Evolutionary conservation across 2,888 invertebrate species (phyloP).

Genomic region (Malthinus seriepunctatus): DNA sequence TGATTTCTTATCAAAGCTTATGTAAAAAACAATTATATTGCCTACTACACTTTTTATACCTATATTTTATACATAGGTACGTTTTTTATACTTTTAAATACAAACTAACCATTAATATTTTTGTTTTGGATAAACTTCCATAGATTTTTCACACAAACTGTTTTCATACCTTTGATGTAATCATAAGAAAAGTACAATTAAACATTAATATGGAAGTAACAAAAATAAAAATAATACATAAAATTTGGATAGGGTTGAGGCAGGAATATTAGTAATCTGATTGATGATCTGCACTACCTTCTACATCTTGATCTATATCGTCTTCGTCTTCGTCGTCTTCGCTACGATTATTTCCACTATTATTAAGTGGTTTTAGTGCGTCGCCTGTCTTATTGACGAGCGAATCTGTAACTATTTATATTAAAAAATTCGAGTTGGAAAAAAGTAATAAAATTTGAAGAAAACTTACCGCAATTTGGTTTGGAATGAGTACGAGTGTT

Average conservation of each 20-base stretch:
- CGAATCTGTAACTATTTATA: conserved; percentile 35
- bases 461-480: conserved; percentile 74
- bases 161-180: conserved; percentile 11
- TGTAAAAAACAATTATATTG: conserved; percentile 44
- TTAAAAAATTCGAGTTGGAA: neutral
- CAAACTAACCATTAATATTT: conserved; percentile 11
- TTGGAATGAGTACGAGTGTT: conserved; percentile 82
- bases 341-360: conserved; percentile 59
- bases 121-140: neutral
- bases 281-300: conserved; percentile 78
- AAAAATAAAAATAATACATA: conserved; percentile 12
- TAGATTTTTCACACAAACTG: conserved; percentile 14
- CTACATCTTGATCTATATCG: conserved; percentile 69
- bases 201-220: conserved; percentile 16
- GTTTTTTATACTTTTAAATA: conserved; percentile 20
- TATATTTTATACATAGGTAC: conserved; percentile 32
- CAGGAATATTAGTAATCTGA: conserved; percentile 66
- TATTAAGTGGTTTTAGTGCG: conserved; percentile 30
- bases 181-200: neutral
- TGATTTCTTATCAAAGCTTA: conserved; percentile 39
- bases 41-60: conserved; percentile 48
- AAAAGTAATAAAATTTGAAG: conserved; percentile 26
- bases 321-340: conserved; percentile 75
- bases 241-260: conserved; percentile 26
- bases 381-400: conserved; percentile 40